Percentiles rank a stretch among this genome's conserved stretches.
phyloP scores from a whole-genome alignment of 2,888 invertebrate species.

The Cryptocheilus praepositus region DNA sequence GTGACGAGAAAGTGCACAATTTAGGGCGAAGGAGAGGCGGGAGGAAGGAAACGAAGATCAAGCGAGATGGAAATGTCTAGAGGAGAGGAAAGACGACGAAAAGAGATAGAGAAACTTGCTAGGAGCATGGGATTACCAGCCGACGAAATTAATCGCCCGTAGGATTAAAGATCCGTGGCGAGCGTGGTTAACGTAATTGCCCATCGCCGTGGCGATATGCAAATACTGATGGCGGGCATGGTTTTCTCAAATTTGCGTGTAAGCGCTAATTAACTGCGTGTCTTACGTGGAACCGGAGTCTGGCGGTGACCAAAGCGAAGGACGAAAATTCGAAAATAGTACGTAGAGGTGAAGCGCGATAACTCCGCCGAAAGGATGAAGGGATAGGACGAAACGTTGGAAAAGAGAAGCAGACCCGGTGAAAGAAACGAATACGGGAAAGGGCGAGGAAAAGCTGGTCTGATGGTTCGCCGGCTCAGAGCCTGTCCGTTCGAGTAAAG shows the following conservation, averaged over 20 bases:
- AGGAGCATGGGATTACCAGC: background rate
- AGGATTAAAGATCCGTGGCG: constrained; percentile 30
- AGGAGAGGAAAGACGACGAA: too few relatives aligned
- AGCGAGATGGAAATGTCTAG: too few relatives aligned
- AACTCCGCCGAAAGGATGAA: constrained; percentile 6
- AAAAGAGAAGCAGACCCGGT: constrained; percentile 2
- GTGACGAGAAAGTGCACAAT: too few relatives aligned
- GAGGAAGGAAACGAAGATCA: background rate
- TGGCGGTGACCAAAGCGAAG: constrained; percentile 13
- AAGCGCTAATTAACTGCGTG: constrained; percentile 56
- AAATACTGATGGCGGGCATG: constrained; percentile 39
- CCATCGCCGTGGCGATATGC: constrained; percentile 44
- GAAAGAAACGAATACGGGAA: background rate
- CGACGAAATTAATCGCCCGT: constrained; percentile 32
- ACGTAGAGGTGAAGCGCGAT: constrained; percentile 11
- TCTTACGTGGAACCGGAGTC: constrained; percentile 38
- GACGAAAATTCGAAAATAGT: constrained; percentile 5
- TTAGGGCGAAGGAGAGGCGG: background rate
- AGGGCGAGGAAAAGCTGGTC: background rate
- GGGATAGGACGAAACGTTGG: constrained; percentile 1
- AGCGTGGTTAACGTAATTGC: constrained; percentile 32
- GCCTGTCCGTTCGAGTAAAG: constrained; percentile 6
- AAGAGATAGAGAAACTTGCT: too few relatives aligned
- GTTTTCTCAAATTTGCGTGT: constrained; percentile 37
- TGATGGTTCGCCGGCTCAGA: background rate